Evolutionary conservation across 1,140 invertebrate genomes (phyloP).

Genomic region (Drosophila pandora): DNA sequence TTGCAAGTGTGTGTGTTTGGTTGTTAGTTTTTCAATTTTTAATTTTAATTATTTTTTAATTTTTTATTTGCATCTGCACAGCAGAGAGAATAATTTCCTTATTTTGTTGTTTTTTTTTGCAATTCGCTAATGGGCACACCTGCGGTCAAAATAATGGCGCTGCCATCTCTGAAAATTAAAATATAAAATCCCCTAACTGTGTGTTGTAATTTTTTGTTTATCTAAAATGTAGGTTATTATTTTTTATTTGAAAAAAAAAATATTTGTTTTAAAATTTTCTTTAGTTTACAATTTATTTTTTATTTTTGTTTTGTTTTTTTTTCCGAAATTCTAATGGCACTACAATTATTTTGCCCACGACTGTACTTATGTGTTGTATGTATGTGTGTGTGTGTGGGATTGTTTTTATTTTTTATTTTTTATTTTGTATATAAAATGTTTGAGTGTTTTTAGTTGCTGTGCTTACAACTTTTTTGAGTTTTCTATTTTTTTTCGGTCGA

Average conservation of each 20-base stretch:
- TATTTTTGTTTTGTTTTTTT: not conserved
- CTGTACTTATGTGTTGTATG: conserved; percentile 22
- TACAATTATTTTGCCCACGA: conserved; percentile 42
- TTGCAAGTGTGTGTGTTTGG: conserved; percentile 2
- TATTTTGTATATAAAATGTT: conserved; percentile 43
- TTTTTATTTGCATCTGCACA: conserved; percentile 76
- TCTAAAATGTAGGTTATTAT: not conserved
- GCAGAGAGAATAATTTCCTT: conserved; percentile 61
- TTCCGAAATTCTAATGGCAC: conserved; percentile 40
- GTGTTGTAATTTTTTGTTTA: not conserved
- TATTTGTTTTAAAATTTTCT: not conserved
- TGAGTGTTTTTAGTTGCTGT: conserved; percentile 50
- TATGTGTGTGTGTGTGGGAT: conserved; percentile 32
- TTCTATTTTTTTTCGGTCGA: conserved; percentile 19
- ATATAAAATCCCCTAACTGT: not conserved
- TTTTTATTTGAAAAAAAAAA: conserved; percentile 8
- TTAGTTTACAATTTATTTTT: conserved; percentile 30
- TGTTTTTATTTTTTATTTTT: not conserved
- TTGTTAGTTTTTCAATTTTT: not conserved
- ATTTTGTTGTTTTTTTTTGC: conserved; percentile 18
- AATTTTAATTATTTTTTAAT: conserved; percentile 13
- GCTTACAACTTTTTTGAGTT: conserved; percentile 48
- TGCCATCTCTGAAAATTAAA: not conserved
- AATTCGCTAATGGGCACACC: conserved; percentile 22
- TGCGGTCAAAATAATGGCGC: conserved; percentile 30